Evolutionary conservation across 2,888 invertebrate species (phyloP).

Genomic region (Zootermopsis nevadensis): DNA sequence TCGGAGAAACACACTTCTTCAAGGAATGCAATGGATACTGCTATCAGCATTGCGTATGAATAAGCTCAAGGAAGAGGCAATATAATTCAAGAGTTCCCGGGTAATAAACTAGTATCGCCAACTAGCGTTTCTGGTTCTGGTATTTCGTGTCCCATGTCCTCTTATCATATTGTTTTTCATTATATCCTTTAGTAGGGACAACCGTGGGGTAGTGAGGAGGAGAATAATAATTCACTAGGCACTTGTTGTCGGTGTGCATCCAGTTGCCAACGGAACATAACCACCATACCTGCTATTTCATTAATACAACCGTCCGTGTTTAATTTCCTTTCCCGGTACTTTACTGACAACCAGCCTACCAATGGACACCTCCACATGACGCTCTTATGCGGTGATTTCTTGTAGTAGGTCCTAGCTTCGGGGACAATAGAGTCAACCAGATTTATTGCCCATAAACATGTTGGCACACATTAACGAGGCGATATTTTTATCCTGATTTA

Average conservation of each 20-base stretch:
- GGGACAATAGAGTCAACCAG: slow-evolving; percentile 23
- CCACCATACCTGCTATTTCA: neutral
- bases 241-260: neutral
- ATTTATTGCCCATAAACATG: slow-evolving; percentile 42
- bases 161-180: slow-evolving; percentile 1
- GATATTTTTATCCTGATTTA: slow-evolving; percentile 41
- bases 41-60: neutral
- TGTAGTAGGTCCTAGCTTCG: slow-evolving; percentile 16
- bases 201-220: neutral
- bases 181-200: neutral
- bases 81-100: neutral
- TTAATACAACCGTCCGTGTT: slow-evolving; percentile 26
- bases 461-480: slow-evolving; percentile 41
- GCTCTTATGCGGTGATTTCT: slow-evolving; percentile 18
- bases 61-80: neutral
- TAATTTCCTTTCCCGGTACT: slow-evolving; percentile 25
- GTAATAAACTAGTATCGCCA: neutral
- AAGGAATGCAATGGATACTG: too few species aligned
- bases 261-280: neutral
- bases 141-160: neutral
- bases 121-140: neutral
- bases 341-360: slow-evolving; percentile 21
- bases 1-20: neutral
- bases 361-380: slow-evolving; percentile 17
- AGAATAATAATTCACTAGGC: neutral